Evolutionary conservation across 2,888 invertebrate species (phyloP).

Genomic region (Gandaritis pyraliata): DNA sequence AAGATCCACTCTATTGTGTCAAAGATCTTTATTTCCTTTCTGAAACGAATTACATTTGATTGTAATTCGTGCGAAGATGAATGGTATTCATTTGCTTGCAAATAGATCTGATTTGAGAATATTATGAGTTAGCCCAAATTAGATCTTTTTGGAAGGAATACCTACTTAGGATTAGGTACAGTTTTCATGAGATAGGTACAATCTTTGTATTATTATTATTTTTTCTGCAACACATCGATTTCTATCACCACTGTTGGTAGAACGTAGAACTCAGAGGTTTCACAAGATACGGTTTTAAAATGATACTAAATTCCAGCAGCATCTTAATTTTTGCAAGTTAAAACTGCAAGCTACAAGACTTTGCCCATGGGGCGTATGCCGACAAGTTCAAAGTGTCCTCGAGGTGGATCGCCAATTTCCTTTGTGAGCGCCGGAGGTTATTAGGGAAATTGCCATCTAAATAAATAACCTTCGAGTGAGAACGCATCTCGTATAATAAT

Average conservation of each 20-base stretch:
- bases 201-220: neutral
- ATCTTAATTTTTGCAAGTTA: constrained; percentile 10
- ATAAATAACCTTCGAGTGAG: constrained; percentile 55
- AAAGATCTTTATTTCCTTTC: constrained; percentile 65
- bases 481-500: constrained; percentile 50
- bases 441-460: constrained; percentile 66
- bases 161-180: too few relatives aligned
- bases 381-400: constrained; percentile 60
- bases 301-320: neutral
- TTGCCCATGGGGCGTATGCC: constrained; percentile 53
- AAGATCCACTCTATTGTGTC: constrained; percentile 68
- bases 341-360: constrained; percentile 39
- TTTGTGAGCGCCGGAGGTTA: constrained; percentile 61
- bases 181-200: too few relatives aligned
- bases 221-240: neutral
- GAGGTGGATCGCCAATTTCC: constrained; percentile 64
- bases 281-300: neutral
- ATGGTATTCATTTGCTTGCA: constrained; percentile 53
- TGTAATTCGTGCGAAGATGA: constrained; percentile 60
- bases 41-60: constrained; percentile 65
- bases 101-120: constrained; percentile 10
- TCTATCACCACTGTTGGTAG: neutral
- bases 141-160: too few relatives aligned
- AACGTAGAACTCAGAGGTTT: neutral
- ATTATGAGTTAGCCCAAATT: neutral